These are phyloP conservation scores for Agrochola lychnidis DNA, from an alignment of 2,888 invertebrate genomes.

Conservation along the genomic window DNA sequence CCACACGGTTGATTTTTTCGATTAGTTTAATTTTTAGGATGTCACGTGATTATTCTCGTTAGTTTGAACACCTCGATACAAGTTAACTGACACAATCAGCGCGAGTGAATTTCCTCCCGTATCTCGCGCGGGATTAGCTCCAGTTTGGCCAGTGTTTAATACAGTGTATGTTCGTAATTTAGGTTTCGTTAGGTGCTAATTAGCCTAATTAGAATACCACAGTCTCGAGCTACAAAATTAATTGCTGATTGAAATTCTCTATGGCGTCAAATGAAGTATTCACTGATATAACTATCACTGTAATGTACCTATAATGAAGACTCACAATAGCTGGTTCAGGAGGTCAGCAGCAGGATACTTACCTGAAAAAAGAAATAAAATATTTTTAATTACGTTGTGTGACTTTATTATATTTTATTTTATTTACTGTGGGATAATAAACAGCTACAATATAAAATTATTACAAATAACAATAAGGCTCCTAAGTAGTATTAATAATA, in stretches of 20 bases:
- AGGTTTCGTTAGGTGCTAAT: not conserved
- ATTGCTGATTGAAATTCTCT: not conserved
- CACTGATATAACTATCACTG: too few species aligned
- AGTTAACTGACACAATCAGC: not conserved
- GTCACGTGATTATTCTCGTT: too few species aligned
- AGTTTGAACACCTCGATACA: not conserved
- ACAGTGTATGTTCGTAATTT: not conserved
- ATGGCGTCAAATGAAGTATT: not conserved
- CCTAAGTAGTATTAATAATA: too few species aligned
- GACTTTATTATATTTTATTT: too few species aligned
- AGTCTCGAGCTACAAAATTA: not conserved
- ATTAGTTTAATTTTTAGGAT: not conserved
- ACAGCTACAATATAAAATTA: too few species aligned
- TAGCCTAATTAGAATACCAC: slow-evolving; percentile 3
- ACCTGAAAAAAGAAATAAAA: slow-evolving; percentile 26
- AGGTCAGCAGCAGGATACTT: not conserved
- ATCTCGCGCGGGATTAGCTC: not conserved
- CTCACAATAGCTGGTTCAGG: slow-evolving; percentile 11
- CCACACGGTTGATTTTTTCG: too few species aligned
- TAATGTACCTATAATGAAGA: not conserved
- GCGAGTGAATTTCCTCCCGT: not conserved
- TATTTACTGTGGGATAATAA: too few species aligned
- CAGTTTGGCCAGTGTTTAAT: not conserved
- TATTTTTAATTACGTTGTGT: not conserved
- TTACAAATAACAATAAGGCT: too few species aligned